Evolutionary conservation across 2,888 invertebrate species (phyloP), one percentile per base, ranked within the genome.

Genomic region (Tuta absoluta): DNA sequence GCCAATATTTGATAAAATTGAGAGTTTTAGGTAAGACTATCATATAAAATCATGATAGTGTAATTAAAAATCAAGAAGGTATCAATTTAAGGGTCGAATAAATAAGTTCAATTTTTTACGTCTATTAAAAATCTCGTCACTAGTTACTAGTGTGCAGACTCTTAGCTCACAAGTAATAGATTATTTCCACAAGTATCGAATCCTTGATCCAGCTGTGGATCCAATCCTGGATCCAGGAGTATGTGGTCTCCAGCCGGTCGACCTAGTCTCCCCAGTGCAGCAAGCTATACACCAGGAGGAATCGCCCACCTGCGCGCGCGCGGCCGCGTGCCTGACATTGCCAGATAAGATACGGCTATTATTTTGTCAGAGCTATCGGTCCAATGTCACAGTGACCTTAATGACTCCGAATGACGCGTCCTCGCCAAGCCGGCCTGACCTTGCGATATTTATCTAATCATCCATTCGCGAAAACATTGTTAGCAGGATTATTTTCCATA

Each of bases 301-400:
- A 87, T 89, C 88, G 82, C 77, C 70, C 87, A 90, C 90, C 89
- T 89, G 91, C 88, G 87, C 87, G 28, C 89, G 91, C 88, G 87
- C 87, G n/a, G 24, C 80, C 81, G 88, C 89, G 89, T 80, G 80
- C 70, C 78, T 89, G 89, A 91, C 91, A 86, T 89, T 90, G 89
- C 76, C 79, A 86, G 91, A 91, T 91, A 91, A 91, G 89, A 90
- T 89, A 89, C 80, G 82, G 84, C 85, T 89, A 89, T 90, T 90
- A 90, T 91, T 90, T 89, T 89, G 91, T 86, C 86, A 86, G 80
- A 78, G 84, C 80, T 88, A 87, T 88, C 87, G 78, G 79, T 76
- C 87, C 91, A 91, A 91, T 90, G 91, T 91, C 91, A 91, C 87
- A 89, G 85, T 90, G 88, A 91, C 91, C 91, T 90, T 86, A 91